Percentiles rank a stretch among this genome's conserved stretches.
phyloP scores from a whole-genome alignment of 1,140 invertebrate genomes.

The Melipona quadrifasciata region DNA sequence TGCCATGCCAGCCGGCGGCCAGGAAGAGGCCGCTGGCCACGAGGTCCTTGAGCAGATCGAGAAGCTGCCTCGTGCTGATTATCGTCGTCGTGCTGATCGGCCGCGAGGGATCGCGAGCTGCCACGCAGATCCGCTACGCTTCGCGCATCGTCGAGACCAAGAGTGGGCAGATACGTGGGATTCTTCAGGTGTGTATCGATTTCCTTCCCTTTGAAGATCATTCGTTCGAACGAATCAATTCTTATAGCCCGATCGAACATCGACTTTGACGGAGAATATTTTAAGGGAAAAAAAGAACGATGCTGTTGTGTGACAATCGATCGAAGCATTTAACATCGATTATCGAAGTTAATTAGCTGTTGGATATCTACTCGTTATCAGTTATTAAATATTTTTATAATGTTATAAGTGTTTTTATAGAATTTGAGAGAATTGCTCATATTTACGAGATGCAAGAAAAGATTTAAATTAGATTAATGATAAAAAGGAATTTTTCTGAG shows the following conservation, averaged over 20 bases:
- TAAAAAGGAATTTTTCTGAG: too few species aligned
- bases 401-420: background rate
- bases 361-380: background rate
- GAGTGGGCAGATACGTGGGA: slow-evolving; percentile 84
- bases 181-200: slow-evolving; percentile 77
- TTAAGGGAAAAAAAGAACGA: too few species aligned
- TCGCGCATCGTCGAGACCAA: slow-evolving; percentile 84
- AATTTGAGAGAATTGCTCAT: background rate
- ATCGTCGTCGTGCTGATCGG: slow-evolving; percentile 59
- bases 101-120: slow-evolving; percentile 56
- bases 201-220: background rate
- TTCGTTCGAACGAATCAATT: background rate
- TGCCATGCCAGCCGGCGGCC: slow-evolving; percentile 78
- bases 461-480: background rate
- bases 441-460: background rate
- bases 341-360: too few species aligned
- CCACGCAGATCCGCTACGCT: slow-evolving; percentile 78
- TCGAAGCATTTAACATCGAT: too few species aligned
- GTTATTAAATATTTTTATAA: background rate
- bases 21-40: slow-evolving; percentile 72
- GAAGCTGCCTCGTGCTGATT: slow-evolving; percentile 59
- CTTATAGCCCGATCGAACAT: background rate
- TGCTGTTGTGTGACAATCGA: background rate
- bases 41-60: slow-evolving; percentile 63
- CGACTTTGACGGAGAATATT: background rate